These are phyloP conservation scores for Coccyzus lansbergi DNA, from an alignment of 2,797 vertebrate species.

Conservation along the genomic window DNA sequence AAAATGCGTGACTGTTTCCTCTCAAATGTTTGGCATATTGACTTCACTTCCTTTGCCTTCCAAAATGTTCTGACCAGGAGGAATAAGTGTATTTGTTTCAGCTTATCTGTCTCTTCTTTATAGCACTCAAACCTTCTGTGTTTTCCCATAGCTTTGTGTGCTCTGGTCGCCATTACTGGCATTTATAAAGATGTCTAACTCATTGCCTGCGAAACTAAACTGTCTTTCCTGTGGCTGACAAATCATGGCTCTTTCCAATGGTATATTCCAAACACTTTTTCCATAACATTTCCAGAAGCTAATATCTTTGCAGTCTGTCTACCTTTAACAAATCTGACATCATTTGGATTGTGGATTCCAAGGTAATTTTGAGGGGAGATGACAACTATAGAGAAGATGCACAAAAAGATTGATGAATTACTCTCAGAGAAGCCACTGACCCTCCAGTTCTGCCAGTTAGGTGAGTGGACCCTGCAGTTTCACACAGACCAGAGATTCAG, in stretches of 20 bases:
- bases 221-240: not conserved
- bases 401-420: not conserved
- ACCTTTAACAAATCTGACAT: not conserved
- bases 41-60: not conserved
- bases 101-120: not conserved
- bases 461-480: not conserved
- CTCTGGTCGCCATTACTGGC: not conserved
- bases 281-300: not conserved
- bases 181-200: not conserved
- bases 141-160: fast-evolving
- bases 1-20: not conserved
- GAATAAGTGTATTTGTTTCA: not conserved
- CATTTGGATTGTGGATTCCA: not conserved
- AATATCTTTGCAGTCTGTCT: not conserved
- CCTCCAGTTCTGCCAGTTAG: not conserved
- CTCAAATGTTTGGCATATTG: not conserved
- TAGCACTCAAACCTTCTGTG: not conserved
- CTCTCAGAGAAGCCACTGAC: not conserved
- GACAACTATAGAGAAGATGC: not conserved
- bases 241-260: not conserved
- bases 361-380: not conserved
- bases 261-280: not conserved
- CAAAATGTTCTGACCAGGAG: not conserved
- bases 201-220: not conserved
- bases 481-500: not conserved